phyloP scores from a whole-genome alignment of 2,888 invertebrate genomes.

The Drosophila maculinotata region DNA sequence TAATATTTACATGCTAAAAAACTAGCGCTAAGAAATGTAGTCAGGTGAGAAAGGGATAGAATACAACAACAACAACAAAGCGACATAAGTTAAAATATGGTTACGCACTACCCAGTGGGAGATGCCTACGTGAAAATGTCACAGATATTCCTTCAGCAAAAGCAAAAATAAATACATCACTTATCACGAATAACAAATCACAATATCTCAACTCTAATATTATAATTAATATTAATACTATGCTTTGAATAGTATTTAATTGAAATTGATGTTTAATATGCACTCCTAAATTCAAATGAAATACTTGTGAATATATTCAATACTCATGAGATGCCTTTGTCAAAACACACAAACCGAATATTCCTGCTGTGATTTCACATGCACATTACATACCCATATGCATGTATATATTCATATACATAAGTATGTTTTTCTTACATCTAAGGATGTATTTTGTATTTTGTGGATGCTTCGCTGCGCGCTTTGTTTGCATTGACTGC shows the following conservation, averaged over 20 bases:
- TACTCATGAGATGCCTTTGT: background rate
- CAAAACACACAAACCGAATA: background rate
- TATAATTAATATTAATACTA: no score
- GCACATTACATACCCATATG: slow-evolving; percentile 1
- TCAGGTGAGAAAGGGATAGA: slow-evolving; percentile 24
- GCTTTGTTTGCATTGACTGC: slow-evolving; percentile 57
- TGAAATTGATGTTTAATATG: background rate
- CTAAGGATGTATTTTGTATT: slow-evolving; percentile 44
- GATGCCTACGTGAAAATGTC: background rate
- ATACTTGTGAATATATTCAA: background rate
- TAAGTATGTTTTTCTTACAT: slow-evolving; percentile 24
- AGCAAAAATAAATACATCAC: no score
- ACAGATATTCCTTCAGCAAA: no score
- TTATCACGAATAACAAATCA: no score
- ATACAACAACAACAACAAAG: slow-evolving; percentile 8
- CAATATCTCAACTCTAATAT: no score
- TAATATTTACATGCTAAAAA: slow-evolving; percentile 54
- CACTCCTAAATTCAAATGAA: background rate
- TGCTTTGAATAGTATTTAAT: background rate
- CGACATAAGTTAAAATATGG: slow-evolving; percentile 1
- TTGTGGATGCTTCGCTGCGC: slow-evolving; percentile 42
- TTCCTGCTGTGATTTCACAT: slow-evolving; percentile 22
- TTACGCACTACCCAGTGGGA: background rate
- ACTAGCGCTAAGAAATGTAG: slow-evolving; percentile 31
- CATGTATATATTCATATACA: background rate